A percentile compares a stretch with the other conserved stretches of the same genome.
Evolutionary conservation across 1,140 invertebrate genomes (phyloP).

Genomic region (Melipona quadrifasciata): DNA sequence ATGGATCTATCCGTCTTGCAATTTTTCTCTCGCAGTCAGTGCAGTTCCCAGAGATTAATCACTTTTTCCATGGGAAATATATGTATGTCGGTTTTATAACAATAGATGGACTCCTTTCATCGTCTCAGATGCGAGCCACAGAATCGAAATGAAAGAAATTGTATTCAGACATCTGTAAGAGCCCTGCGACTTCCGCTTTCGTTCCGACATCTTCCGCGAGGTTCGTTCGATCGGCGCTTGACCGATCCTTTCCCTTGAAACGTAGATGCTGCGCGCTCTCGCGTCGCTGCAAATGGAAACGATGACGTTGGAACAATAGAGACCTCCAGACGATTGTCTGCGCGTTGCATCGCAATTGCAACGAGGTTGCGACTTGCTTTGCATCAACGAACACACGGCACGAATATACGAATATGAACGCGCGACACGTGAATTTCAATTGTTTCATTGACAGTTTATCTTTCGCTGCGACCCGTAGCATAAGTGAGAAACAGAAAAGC

Average conservation of each 20-base stretch:
- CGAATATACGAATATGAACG: no score
- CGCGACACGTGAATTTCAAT: background rate
- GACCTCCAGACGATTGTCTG: background rate
- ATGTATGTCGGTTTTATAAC: no score
- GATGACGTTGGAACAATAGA: conserved; percentile 25
- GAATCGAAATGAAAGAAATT: no score
- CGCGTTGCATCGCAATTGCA: background rate
- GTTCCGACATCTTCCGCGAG: background rate
- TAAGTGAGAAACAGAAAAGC: no score
- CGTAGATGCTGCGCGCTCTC: background rate
- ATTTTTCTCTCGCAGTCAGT: no score
- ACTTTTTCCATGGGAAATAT: no score
- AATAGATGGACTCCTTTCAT: no score
- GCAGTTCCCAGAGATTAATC: no score
- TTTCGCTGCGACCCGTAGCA: background rate
- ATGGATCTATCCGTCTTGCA: no score
- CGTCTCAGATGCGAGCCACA: no score
- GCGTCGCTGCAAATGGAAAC: background rate
- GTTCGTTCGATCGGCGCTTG: background rate
- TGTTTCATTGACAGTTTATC: background rate
- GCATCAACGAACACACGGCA: background rate
- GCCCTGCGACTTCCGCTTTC: background rate
- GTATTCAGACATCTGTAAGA: no score
- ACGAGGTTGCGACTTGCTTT: conserved; percentile 12
- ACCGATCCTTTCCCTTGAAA: background rate